Evolutionary conservation across 2,797 vertebrate genomes (phyloP).

Genomic region (Chaetophractus vellerosus): DNA sequence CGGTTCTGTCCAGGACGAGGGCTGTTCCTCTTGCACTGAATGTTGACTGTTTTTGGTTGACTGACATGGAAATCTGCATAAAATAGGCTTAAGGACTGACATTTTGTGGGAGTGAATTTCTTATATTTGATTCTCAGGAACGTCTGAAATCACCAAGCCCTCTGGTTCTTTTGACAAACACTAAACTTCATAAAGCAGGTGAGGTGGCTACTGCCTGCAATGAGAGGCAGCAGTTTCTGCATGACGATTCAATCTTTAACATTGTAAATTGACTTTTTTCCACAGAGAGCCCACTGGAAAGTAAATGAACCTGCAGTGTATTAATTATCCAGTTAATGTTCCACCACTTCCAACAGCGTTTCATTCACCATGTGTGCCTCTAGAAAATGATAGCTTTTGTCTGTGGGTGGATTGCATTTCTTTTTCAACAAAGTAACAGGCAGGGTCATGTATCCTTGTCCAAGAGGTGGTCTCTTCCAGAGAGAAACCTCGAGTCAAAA

Average conservation of each 20-base stretch:
- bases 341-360: not conserved
- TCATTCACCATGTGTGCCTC: not conserved
- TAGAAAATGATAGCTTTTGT: constrained; percentile 9
- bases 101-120: constrained; percentile 51
- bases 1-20: accelerated
- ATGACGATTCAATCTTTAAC: not conserved
- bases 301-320: not conserved
- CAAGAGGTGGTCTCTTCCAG: not conserved
- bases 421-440: not conserved
- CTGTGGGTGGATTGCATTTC: not conserved
- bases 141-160: constrained; percentile 31
- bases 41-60: not conserved
- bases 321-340: not conserved
- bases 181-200: constrained; percentile 5
- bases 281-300: not conserved
- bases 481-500: not conserved
- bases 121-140: constrained; percentile 63
- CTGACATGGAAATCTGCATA: not conserved
- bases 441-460: not conserved
- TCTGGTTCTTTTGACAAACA: constrained; percentile 45
- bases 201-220: not conserved
- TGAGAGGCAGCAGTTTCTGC: not conserved
- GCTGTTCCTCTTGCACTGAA: not conserved
- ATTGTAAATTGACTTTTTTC: not conserved
- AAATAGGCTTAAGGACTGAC: constrained; percentile 32